These are phyloP conservation scores for Sarcophaga carnaria DNA, from an alignment of 2,888 invertebrate genomes.

Conservation along the genomic window DNA sequence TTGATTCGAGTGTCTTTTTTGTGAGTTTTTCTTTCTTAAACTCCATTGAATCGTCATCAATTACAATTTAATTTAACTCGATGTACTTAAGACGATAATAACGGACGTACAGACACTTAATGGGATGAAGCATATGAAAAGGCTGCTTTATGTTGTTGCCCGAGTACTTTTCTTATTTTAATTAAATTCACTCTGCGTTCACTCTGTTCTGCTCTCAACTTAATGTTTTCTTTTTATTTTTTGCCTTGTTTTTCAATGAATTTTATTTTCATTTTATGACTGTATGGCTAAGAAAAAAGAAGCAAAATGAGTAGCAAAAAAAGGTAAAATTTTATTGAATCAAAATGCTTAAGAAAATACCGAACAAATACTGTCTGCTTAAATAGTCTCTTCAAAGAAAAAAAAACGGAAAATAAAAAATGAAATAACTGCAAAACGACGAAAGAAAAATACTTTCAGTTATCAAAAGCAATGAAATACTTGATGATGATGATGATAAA, in stretches of 20 bases:
- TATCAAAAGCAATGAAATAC: background rate
- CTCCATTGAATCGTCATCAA: background rate
- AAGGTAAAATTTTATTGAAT: background rate
- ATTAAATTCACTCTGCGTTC: slow-evolving; percentile 36
- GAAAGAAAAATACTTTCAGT: background rate
- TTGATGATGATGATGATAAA: background rate
- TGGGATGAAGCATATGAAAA: background rate
- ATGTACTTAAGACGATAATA: background rate
- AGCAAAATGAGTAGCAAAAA: too few species aligned
- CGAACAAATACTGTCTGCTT: background rate
- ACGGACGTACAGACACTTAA: background rate
- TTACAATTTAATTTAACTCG: slow-evolving; percentile 23
- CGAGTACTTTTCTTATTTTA: slow-evolving; percentile 46
- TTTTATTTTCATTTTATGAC: too few species aligned
- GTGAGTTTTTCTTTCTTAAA: background rate
- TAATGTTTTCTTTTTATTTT: background rate
- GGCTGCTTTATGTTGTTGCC: slow-evolving; percentile 11
- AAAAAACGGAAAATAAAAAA: too few species aligned
- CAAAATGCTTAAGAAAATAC: background rate
- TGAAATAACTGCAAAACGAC: background rate
- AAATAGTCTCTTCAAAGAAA: background rate
- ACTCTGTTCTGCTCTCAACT: background rate
- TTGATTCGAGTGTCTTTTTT: background rate
- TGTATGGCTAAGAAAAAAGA: too few species aligned
- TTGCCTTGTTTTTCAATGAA: too few species aligned